Percentiles rank a stretch among this genome's conserved stretches.
These are phyloP conservation scores for Trididemnum nubilum DNA, from an alignment of 23 tunicate species.

Conservation along the genomic window DNA sequence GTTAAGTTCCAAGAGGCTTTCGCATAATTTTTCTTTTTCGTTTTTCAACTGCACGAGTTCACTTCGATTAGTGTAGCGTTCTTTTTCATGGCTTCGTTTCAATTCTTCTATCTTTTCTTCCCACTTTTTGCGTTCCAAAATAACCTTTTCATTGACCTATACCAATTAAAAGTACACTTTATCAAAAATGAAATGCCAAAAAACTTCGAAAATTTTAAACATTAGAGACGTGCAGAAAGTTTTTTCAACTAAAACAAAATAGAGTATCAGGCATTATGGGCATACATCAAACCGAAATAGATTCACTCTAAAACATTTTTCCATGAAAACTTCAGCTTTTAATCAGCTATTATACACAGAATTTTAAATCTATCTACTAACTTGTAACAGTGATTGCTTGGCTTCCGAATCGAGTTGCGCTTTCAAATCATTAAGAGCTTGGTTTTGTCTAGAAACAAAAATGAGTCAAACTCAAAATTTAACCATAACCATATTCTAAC, in stretches of 20 bases:
- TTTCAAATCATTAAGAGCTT: not conserved
- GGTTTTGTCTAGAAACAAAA: not conserved
- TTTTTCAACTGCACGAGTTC: not conserved
- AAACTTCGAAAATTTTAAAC: no score
- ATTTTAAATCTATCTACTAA: no score
- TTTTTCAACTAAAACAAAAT: no score
- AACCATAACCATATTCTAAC: no score
- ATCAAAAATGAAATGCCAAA: no score
- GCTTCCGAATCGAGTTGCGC: not conserved
- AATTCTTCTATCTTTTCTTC: conserved; percentile 6
- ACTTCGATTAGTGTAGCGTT: not conserved
- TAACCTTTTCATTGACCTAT: not conserved
- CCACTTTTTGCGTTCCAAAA: not conserved
- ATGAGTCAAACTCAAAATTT: not conserved
- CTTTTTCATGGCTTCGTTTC: not conserved
- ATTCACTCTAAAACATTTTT: no score
- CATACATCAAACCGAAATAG: no score
- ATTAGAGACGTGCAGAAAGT: no score
- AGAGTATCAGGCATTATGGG: no score
- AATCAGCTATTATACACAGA: no score
- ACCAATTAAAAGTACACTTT: not conserved
- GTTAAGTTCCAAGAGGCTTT: not conserved
- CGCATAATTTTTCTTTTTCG: conserved; percentile 10
- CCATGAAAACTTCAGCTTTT: no score
- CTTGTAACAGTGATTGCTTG: not conserved